Base-by-base conservation (phyloP, 2,113 vertebrate genomes). In the Neoarius graeffei region DNA sequence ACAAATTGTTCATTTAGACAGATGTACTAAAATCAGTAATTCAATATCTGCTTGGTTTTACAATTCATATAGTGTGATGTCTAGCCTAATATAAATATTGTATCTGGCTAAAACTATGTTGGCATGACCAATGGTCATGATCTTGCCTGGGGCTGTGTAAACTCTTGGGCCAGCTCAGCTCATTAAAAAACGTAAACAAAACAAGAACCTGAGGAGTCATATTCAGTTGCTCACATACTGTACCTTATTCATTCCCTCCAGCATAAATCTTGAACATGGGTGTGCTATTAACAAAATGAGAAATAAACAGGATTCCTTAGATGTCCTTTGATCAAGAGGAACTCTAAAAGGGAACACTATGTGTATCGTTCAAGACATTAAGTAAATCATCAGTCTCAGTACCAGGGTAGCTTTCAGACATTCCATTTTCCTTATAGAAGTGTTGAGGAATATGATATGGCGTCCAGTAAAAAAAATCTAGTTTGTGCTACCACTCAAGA, bases 131-230 rank as follows among this genome's bases (percentile, higher is more conserved):
- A 1, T 79, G 50, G 76, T n/a, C 76, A 56, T 79, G 50, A 56
- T 79, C 54, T 81, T 57, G 77, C 54, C n/a, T 81, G 54, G 50
- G 77, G 77, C 77, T n/a, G 14, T 81, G 77, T 54, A 81, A 14
- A 81, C n/a, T 17, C n/a, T 57, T 81, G 77, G 54, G 13, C 15
- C 15, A 15, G 77, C 54, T 57, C 48, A 14, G 23, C 74, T 81
- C 79, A 81, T 81, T 81, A 77, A 77, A 52, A 77, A 76, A 52
- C 9, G 23, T 52, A 77, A 77, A 77, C 74, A 77, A 76, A 77
- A 77, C 74, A 52, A n/a, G 5, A 52, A n/a, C 10, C 48, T 48
- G 42, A 77, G 48, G 23, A 52, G 74, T 23, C 79, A 57, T 81
- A 59, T 81, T 81, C 14, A 59, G 79, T 27, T 59, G n/a, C 30